phyloP scores from a whole-genome alignment of 2,113 vertebrate genomes.

The Vulpes vulpes region DNA sequence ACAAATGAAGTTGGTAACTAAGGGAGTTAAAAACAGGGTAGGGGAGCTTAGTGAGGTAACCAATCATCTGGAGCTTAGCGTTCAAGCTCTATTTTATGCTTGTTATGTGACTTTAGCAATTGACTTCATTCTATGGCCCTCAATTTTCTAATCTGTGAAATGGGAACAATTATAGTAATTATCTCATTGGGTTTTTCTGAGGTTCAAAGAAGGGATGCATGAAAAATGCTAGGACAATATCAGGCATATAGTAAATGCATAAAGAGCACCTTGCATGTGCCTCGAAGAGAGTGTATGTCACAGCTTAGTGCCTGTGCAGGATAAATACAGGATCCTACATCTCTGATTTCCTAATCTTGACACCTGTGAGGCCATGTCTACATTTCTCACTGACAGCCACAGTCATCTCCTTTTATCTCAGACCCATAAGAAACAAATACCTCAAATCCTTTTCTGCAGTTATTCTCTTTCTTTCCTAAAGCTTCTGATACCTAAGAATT shows the following conservation, averaged over 20 bases:
- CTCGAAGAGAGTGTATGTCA: background rate
- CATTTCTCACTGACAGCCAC: background rate
- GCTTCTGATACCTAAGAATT: conserved; percentile 29
- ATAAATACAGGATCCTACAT: background rate
- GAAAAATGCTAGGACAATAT: background rate
- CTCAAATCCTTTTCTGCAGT: conserved; percentile 1
- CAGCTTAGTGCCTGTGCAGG: background rate
- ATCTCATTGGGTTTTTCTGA: background rate
- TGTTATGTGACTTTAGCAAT: background rate
- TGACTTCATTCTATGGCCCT: background rate
- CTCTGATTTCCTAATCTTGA: background rate
- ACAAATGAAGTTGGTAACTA: background rate
- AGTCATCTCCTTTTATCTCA: background rate
- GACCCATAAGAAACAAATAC: background rate
- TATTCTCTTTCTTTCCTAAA: conserved; percentile 52
- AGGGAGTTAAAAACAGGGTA: background rate
- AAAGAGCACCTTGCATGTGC: background rate
- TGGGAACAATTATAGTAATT: background rate
- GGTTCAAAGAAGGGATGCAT: background rate
- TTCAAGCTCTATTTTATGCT: background rate
- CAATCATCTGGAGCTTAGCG: background rate
- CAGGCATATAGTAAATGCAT: background rate
- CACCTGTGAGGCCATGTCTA: background rate
- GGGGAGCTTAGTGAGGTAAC: background rate
- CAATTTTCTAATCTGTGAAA: conserved; percentile 26